Evolutionary conservation across 2,113 vertebrate species (phyloP), one percentile per base, ranked within the genome.

Genomic region (Vidua macroura): DNA sequence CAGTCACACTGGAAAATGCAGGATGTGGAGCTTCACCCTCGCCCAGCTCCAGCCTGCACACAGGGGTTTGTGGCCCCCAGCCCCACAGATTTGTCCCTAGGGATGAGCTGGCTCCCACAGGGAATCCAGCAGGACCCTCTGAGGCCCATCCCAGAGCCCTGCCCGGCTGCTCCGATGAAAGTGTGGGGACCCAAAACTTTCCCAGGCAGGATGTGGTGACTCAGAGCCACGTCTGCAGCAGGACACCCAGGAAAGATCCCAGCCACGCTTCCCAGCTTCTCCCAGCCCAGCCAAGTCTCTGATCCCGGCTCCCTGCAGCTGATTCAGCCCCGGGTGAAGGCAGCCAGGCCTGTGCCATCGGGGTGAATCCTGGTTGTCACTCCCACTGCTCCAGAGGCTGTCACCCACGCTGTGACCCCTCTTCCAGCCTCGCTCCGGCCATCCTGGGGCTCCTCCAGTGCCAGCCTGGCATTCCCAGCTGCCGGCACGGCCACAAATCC

Each of bases 221-320:
- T 94, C 94, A 92, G 20, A 73, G 90, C 90, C 90, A 94, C 87
- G 63, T 91, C 93, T 56, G 62, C 90, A 62, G 30, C 23, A 14
- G 85, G 95, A 88, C 91, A 92, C 88, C 95, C 95, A 60, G 94
- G 94, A 90, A 91, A 55, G 60, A 30, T 46, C 73, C 63, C 86
- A 8, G 77, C 69, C 10, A 4, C 10, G 12, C 77, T 84, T 84
- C 55, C 22, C 80, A n/a, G 89, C 51, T 66, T 49, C 62, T 83
- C 86, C n/a, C 1, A 37, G 86, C 94, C 75, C 31, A 10, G 88
- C 74, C 88, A 35, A 78, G 60, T 4, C 30, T 70, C 58, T 62
- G 56, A 51, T 59, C 28, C 94, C 1, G 0, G 59, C 78, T 85
- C 96, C 68, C 43, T 2, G 58, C 4, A 0, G 86, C 86, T 83